Base-by-base conservation (phyloP, 2,888 invertebrate species). In the Amaurobius ferox region DNA sequence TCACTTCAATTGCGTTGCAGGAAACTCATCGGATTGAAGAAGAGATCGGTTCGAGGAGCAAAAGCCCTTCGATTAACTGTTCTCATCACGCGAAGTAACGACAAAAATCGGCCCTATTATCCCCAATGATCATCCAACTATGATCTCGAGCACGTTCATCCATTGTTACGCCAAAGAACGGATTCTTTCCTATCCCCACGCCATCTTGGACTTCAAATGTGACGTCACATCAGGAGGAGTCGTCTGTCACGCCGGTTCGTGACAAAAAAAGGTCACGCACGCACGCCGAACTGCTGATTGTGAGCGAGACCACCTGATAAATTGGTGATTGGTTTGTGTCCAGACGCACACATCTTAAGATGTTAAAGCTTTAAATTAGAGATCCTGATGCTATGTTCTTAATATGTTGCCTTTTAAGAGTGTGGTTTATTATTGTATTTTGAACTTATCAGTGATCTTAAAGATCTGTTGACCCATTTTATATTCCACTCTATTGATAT, bases 141-240 rank as follows among this genome's bases (percentile, higher is more conserved):
- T 70, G 66, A 77, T 85, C 77, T 67, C n/a, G 72, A 66, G 71
- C 83, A 77, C 72, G 83, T 71, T 77, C 71, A 39, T 61, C 40
- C 23, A 68, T 68, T 68, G 68, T 68, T 68, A 68, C 28, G 35
- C 40, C 6, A 26, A 28, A 28, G 32, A 68, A 11, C 16, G 40
- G 23, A 5, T 40, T 30, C 30, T 68, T n/a, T n/a, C 40, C 19
- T 64, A 71, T 70, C 77, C 44, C 23, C 35, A 71, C 77, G 67
- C 77, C 71, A 77, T 77, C 77, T 85, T 71, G 66, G 35, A 35
- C n/a, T n/a, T n/a, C n/a, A 61, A 66, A 48, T 66, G 44, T 78
- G 77, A 85, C 83, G 83, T 85, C 83, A 85, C 40, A 48, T 29
- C 55, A 71, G 77, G 77, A 85, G 77, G 83, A 85, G 77, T 78